phyloP scores from a whole-genome alignment of 2,888 invertebrate genomes.

The Chironomus tentans region DNA sequence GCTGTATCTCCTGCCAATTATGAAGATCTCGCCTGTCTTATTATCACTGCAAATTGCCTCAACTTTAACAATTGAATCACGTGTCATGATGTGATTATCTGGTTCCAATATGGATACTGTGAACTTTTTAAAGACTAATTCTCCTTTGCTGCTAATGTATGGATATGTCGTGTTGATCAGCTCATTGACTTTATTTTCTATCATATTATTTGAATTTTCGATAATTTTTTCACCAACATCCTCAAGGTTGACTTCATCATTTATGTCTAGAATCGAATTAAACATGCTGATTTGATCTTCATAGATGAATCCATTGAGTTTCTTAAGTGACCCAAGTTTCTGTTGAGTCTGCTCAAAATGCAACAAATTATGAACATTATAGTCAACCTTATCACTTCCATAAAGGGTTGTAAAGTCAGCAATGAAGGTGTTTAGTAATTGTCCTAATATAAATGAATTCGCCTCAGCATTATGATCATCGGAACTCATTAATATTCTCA shows the following conservation, averaged over 20 bases:
- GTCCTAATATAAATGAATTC: slow-evolving; percentile 22
- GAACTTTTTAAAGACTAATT: slow-evolving; percentile 21
- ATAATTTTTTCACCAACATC: slow-evolving; percentile 24
- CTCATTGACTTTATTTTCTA: slow-evolving; percentile 27
- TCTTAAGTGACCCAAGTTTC: slow-evolving; percentile 22
- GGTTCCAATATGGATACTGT: slow-evolving; percentile 12
- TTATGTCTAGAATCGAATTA: slow-evolving; percentile 1
- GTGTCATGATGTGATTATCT: slow-evolving; percentile 25
- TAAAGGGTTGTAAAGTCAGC: slow-evolving; percentile 28
- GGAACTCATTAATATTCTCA: slow-evolving; percentile 28
- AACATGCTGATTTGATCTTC: slow-evolving; percentile 26
- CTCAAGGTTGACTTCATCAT: slow-evolving; percentile 9
- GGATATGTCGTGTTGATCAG: slow-evolving; percentile 22
- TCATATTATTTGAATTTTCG: slow-evolving; percentile 21
- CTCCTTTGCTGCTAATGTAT: slow-evolving; percentile 8
- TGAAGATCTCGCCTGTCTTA: slow-evolving; percentile 9
- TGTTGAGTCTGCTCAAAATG: slow-evolving; percentile 28
- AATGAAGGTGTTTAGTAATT: slow-evolving; percentile 27
- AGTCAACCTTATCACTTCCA: slow-evolving; percentile 28
- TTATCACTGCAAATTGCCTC: slow-evolving; percentile 23
- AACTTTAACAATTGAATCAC: slow-evolving; percentile 19
- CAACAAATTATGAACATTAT: slow-evolving; percentile 29
- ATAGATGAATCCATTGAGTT: slow-evolving; percentile 27
- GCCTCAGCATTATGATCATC: slow-evolving; percentile 2
- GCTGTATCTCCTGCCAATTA: slow-evolving; percentile 18